Base-by-base conservation (phyloP, 1,140 invertebrate genomes). In the Tyrophagus putrescentiae region DNA sequence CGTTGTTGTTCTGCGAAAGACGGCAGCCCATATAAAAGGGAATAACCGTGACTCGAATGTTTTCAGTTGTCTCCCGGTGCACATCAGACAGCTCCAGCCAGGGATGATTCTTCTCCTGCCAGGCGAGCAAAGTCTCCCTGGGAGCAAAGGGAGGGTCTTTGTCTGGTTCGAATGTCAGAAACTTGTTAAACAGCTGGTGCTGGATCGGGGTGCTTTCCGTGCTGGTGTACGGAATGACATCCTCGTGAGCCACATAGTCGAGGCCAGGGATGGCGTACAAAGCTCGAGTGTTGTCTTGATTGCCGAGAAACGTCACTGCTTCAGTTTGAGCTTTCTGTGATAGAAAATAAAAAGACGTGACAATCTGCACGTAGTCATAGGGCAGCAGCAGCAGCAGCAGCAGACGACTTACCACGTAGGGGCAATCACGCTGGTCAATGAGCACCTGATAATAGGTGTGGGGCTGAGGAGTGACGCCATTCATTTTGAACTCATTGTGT, bases 41-140 rank as follows among this genome's bases (percentile, higher is more conserved):
- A 71, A 95, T 97, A 3, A 96, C 93, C 9, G 93, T 98, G 5
- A 98, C 84, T 21, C 92, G 76, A 64, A 97, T 83, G 71, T 87
- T 85, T 73, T 97, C 90, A 0, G 93, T 97, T 0, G 90, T 97
- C 76, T 97, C 90, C 70, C 90, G 87, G 71, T 96, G 90, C n/a
- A 98, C 92, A 75, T 96, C 90, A 32, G 89, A 92, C 48, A 97
- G 73, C 70, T 96, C 88, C 36, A 97, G 71, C 91, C 91, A 96
- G 0, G 91, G 89, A 74, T 96, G 89, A 75, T 96, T 96, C 69
- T 92, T 93, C 67, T 95, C 88, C 72, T 96, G 91, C 91, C 92
- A 97, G 0, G 89, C 86, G 67, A 82, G 78, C 1, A 98, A 73
- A 0, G 90, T 94, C 68, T 96, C 90, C 73, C 87, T 82, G 7